Conservation (phyloP, 2,113 vertebrate species). For the Meleagris gallopavo region DNA sequence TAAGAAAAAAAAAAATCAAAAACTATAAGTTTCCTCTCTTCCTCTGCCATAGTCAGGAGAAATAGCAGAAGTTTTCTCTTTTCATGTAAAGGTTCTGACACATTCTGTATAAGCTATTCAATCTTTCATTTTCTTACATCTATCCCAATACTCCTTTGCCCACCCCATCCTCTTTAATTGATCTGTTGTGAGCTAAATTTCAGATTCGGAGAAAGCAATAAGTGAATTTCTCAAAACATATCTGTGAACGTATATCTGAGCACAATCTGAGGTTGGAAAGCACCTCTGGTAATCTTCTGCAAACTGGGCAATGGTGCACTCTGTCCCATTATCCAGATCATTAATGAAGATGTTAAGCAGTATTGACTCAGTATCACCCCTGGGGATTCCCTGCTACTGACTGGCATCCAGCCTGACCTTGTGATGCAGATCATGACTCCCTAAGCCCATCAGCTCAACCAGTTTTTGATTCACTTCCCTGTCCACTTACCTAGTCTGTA, state of each 20-base stretch:
- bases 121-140: not conserved
- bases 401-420: not conserved
- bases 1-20: not conserved
- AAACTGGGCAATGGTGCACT: not conserved
- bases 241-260: not conserved
- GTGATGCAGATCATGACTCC: not conserved
- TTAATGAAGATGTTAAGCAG: not conserved
- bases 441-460: not conserved
- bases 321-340: not conserved
- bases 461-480: not conserved
- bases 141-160: not conserved
- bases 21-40: not conserved
- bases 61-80: not conserved
- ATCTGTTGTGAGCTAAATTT: not conserved
- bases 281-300: not conserved
- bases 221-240: not conserved
- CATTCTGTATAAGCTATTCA: not conserved
- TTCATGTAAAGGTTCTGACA: not conserved
- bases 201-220: not conserved
- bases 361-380: not conserved
- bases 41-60: not conserved
- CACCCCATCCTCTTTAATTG: not conserved
- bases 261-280: not conserved
- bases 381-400: not conserved
- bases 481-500: not conserved